Evolutionary conservation across 2,113 vertebrate genomes (phyloP), one percentile per base, ranked within the genome.

Genomic region (Hippopotamus amphibius): DNA sequence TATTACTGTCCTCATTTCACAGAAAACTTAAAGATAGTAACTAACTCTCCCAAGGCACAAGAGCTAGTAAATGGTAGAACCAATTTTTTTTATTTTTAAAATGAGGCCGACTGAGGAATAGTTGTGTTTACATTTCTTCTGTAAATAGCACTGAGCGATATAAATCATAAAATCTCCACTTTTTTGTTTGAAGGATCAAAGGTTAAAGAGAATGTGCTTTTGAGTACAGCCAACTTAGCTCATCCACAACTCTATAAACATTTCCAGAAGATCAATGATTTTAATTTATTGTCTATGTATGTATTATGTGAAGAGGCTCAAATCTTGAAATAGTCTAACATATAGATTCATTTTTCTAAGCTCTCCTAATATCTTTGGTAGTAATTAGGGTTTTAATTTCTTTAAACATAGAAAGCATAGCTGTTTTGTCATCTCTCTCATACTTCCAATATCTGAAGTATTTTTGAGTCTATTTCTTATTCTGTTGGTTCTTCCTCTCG

Each of bases 131-230:
- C 8, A 81, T 24, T 93, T 86, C 71, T 65, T 88, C 43, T 53
- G 17, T 17, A 90, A 90, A 91, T 59, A 93, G 22, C 28, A 86
- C 46, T 46, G 12, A 30, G 28, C 80, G 65, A 61, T 55, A 92
- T 26, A 71, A 88, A 77, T 81, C n/a, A 88, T 48, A 63, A 95
- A 30, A 88, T 92, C 41, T 85, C 55, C 15, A 77, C 26, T 21
- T 83, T 91, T 97, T 33, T 9, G 69, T 72, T 77, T n/a, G 26
- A 61, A 95, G 59, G 5, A 12, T 71, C 50, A 93, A 86, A 93
- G 7, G 3, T 85, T 82, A 50, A 50, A 72, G n/a, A 74, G 74
- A 93, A 88, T 28, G 15, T n/a, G 48, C 22, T 66, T 88, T 63
- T 93, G 57, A 76, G 71, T 53, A 37, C 3, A 74, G 26, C 9